Base-by-base conservation (phyloP, 2,113 vertebrate species). In the Coptodon rendalli region DNA sequence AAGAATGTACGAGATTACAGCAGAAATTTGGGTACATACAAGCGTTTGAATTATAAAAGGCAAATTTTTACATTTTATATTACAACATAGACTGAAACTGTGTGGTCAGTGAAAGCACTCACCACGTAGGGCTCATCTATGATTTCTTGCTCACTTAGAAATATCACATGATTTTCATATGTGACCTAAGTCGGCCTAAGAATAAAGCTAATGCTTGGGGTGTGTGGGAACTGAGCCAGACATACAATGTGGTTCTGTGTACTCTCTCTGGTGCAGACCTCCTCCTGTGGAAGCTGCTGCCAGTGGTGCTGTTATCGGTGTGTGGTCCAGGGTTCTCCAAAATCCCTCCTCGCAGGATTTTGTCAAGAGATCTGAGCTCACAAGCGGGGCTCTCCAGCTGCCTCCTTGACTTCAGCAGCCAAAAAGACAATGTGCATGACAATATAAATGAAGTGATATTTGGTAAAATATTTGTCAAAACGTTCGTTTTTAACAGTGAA, bases 281-380 rank as follows among this genome's bases (percentile, higher is more conserved):
- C 89, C 90, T 93, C 91, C 92, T 87, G 85, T 63, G 71, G 86
- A 84, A 68, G 71, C 88, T 38, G 82, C 57, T 68, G 80, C 19
- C 40, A n/a, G 40, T 3, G 4, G 29, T 38, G 14, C 1, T 34
- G 83, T 27, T 86, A 31, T 38, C 79, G 5, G 78, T 89, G 88
- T 91, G 91, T 89, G 91, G 89, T 91, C 92, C 79, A 1, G 52
- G 87, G n/a, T 95, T 89, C 87, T 95, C 95, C 3, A 91, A 94
- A 83, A 94, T 95, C 80, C 93, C 95, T 57, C 80, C 94, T 78
- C 29, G 90, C 82, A 96, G 36, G 71, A 97, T 96, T 53, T 93
- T 92, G 81, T 97, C 88, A 50, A 97, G 94, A 84, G 93, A 95
- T 88, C 95, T 93, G 16, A 96, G 89, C 89, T 97, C 95, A 36